Conservation (phyloP, 92 coral and sea anemone species). For the Chrysogorgia sp. region DNA sequence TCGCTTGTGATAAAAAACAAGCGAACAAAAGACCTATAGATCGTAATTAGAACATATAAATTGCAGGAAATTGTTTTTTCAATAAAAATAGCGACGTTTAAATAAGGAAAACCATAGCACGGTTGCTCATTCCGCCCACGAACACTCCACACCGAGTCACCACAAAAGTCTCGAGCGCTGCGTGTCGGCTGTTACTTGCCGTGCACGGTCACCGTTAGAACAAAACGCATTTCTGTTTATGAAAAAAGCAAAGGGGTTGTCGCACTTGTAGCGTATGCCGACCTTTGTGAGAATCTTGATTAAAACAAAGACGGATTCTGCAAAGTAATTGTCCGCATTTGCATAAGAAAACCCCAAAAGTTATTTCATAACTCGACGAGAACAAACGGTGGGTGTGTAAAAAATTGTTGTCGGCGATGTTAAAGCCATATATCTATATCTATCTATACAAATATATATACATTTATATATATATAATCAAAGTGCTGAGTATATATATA, state of each 20-base stretch:
- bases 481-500: neutral
- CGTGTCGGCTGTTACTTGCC: too few species aligned
- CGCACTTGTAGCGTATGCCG: conserved; percentile 8
- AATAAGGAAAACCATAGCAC: conserved; percentile 12
- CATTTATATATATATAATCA: conserved; percentile 10
- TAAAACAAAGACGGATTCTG: conserved; percentile 34
- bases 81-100: conserved; percentile 46
- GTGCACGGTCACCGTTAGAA: too few species aligned
- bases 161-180: too few species aligned
- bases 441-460: neutral
- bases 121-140: conserved; percentile 30
- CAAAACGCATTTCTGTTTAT: neutral
- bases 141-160: neutral
- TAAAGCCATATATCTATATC: conserved; percentile 2
- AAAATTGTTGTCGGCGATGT: conserved; percentile 7
- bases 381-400: conserved; percentile 35
- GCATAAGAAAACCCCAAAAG: conserved; percentile 44
- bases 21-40: conserved; percentile 34
- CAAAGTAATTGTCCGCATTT: conserved; percentile 45
- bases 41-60: conserved; percentile 39
- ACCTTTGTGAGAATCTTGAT: conserved; percentile 38
- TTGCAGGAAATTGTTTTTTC: conserved; percentile 54
- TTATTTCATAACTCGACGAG: conserved; percentile 44
- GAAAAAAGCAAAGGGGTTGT: conserved; percentile 12
- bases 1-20: conserved; percentile 19